Conservation (phyloP, 64 coral and sea anemone species). For the Montipora sp. region DNA sequence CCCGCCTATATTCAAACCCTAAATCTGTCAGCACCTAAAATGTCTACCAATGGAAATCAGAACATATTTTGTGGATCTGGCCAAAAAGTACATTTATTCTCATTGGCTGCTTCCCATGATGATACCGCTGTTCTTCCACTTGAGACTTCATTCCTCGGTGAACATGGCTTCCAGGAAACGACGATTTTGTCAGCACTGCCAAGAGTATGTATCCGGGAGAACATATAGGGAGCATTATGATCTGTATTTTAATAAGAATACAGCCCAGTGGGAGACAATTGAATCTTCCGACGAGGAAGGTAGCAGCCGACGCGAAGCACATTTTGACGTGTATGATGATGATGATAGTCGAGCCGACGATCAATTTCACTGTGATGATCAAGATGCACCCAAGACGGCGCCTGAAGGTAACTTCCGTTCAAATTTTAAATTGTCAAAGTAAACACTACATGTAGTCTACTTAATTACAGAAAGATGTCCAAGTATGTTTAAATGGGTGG, state of each 20-base stretch:
- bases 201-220: conserved; percentile 71
- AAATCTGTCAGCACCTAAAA: neutral
- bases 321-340: neutral
- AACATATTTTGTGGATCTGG: neutral
- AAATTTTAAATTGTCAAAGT: neutral
- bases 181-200: conserved; percentile 66
- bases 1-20: neutral
- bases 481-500: too few relatives aligned
- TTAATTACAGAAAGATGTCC: too few relatives aligned
- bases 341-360: neutral
- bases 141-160: neutral
- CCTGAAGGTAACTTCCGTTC: neutral
- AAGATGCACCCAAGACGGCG: neutral
- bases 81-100: neutral
- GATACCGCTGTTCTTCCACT: neutral
- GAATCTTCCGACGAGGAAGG: neutral
- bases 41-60: neutral
- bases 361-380: neutral
- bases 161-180: conserved; percentile 22
- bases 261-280: neutral
- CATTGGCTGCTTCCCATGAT: neutral
- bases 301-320: neutral
- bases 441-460: too few relatives aligned
- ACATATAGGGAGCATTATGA: conserved; percentile 61
- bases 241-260: neutral